Conservation (phyloP, 2,797 vertebrate genomes). For the Coracias cyanogaster region DNA sequence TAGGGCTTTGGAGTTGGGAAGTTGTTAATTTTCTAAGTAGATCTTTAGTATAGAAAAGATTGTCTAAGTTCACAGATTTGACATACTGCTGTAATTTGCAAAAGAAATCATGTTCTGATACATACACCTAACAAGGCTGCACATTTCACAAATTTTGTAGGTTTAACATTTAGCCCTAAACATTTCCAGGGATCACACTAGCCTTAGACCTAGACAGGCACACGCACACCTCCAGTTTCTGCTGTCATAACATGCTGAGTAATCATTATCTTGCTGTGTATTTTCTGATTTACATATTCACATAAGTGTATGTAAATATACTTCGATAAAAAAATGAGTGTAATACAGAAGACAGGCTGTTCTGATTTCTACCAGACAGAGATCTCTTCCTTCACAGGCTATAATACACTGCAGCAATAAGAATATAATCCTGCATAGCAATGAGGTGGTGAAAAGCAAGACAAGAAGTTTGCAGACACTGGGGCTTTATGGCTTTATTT, state of each 20-base stretch:
- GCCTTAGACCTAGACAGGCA: neutral
- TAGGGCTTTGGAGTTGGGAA: neutral
- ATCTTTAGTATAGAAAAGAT: neutral
- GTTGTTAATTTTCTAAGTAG: neutral
- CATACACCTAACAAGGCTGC: fast-evolving
- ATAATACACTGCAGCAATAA: neutral
- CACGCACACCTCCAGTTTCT: neutral
- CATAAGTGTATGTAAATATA: neutral
- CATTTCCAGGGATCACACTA: neutral
- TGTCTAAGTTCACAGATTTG: neutral
- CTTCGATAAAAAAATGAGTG: neutral
- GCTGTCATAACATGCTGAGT: neutral
- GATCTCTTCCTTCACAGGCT: neutral
- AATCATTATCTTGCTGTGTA: neutral
- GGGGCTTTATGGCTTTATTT: neutral
- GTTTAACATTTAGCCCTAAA: neutral
- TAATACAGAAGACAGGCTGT: neutral
- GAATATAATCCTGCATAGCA: neutral
- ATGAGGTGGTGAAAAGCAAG: neutral
- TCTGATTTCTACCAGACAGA: neutral
- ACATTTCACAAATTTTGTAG: neutral
- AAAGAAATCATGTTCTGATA: neutral
- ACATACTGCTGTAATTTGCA: neutral
- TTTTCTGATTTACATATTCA: neutral
- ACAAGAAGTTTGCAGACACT: neutral